Percentiles rank a stretch among this genome's conserved stretches.
Evolutionary conservation across 2,888 invertebrate species (phyloP).

Genomic region (Gryllus longicercus): DNA sequence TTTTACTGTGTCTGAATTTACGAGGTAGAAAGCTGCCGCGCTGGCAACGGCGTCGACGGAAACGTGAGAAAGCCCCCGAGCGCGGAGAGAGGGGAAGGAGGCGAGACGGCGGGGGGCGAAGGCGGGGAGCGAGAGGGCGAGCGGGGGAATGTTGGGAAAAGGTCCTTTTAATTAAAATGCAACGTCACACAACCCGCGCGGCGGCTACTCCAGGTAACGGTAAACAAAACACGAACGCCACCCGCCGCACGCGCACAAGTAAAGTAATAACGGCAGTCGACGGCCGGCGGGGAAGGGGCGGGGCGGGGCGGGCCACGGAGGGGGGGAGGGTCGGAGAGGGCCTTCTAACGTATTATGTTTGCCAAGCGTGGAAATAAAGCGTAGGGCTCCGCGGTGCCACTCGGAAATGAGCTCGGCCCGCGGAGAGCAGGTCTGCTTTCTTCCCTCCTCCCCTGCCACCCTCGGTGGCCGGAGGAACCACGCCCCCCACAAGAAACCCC

Average conservation of each 20-base stretch:
- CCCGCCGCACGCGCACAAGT: slow-evolving; percentile 3
- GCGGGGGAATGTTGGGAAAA: slow-evolving; percentile 43
- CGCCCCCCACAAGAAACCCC: too few relatives aligned
- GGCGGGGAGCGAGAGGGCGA: slow-evolving; percentile 33
- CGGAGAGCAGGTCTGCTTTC: neutral
- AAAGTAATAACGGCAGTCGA: neutral
- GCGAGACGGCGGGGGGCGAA: neutral
- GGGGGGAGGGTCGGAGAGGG: neutral
- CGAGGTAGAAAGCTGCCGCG: slow-evolving; percentile 25
- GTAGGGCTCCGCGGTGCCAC: neutral
- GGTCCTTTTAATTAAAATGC: slow-evolving; percentile 37
- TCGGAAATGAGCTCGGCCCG: neutral
- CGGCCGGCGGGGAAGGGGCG: neutral
- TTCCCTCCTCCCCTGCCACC: too few relatives aligned
- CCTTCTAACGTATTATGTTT: neutral
- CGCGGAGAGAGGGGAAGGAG: slow-evolving; percentile 37
- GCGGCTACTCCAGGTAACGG: slow-evolving; percentile 39
- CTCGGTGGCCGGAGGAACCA: too few relatives aligned
- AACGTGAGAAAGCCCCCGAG: slow-evolving; percentile 23
- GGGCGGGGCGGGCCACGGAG: neutral
- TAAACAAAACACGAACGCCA: slow-evolving; percentile 18
- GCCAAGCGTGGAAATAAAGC: neutral
- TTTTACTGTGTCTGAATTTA: slow-evolving; percentile 26
- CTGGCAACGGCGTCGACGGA: slow-evolving; percentile 28
- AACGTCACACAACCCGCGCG: slow-evolving; percentile 42